Evolutionary conservation across 2,888 invertebrate species (phyloP).

Genomic region (Strigamia crassipes): DNA sequence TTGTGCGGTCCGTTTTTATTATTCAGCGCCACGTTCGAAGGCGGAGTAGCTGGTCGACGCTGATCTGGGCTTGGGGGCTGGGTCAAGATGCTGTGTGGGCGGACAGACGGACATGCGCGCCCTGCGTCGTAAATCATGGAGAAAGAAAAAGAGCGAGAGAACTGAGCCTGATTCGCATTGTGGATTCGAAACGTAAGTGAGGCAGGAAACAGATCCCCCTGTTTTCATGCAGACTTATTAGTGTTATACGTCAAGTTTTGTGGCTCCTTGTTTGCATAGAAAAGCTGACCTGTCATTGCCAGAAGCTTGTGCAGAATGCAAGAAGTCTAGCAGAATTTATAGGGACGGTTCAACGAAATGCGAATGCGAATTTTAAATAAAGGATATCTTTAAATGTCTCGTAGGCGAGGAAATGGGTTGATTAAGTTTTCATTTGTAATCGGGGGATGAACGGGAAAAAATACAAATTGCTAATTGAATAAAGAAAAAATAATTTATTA

Average conservation of each 20-base stretch:
- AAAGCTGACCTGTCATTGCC: constrained; percentile 21
- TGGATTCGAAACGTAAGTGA: constrained; percentile 21
- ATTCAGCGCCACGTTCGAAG: background rate
- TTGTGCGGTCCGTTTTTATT: background rate
- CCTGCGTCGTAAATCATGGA: constrained; percentile 6
- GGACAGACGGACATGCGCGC: constrained; percentile 10
- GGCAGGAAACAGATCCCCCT: constrained; percentile 21
- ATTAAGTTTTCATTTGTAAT: background rate
- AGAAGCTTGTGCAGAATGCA: constrained; percentile 11
- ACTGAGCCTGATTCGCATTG: constrained; percentile 16
- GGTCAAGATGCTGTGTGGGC: constrained; percentile 21
- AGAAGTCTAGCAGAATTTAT: constrained; percentile 7
- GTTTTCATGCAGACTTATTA: constrained; percentile 11
- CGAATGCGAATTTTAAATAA: constrained; percentile 2
- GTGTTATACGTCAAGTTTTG: constrained; percentile 16
- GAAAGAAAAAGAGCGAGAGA: constrained; percentile 21
- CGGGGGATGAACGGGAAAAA: background rate
- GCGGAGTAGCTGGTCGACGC: constrained; percentile 15
- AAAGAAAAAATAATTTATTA: background rate
- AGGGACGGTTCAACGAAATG: background rate
- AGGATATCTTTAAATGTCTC: background rate
- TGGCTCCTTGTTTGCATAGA: constrained; percentile 12
- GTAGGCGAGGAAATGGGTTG: background rate
- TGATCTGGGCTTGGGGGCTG: constrained; percentile 16
- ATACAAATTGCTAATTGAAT: background rate